Evolutionary conservation across 2,797 vertebrate genomes (phyloP), one percentile per base, ranked within the genome.

Genomic region (Somateria mollissima): DNA sequence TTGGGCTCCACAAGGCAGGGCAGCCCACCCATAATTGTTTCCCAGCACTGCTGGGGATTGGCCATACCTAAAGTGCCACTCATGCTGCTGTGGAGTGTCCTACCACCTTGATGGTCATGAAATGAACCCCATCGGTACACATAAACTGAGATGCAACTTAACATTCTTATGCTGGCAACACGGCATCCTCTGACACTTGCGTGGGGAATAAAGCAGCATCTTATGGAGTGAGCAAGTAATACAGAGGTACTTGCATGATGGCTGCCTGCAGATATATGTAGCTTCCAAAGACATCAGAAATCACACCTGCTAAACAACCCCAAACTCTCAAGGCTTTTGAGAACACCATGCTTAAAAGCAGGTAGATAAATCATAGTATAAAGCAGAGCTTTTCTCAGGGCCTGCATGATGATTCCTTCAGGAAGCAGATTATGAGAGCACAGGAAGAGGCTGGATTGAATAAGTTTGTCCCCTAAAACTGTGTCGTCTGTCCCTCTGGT

Each of bases 1-100:
- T 8, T 8, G 43, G 57, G 45, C 41, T 27, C 16, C 0, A 0
- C 8, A 3, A 0, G 36, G 77, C 60, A 84, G 75, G 27, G 53
- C 39, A 83, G 65, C 53, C 49, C 70, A 62, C 30, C 51, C 51
- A 19, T 13, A 43, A 5, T 6, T 19, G 66, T 25, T 18, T 21
- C 45, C 56, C 47, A 57, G 1, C 39, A 21, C 53, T 30, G 49
- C n/a, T n/a, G 56, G 51, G 13, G 58, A 61, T 65, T 1, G 4
- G 45, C 6, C 14, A 11, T 49, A 45, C 22, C 58, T 27, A 13
- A 16, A 72, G 60, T 4, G 54, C 58, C 36, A 51, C 39, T 24
- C 57, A 4, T 4, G 18, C 13, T 70, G 67, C 60, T 36, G 12
- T 28, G 66, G 32, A 49, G 47, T 2, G 1, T 28, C 32, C 56